Evolutionary conservation across 1,140 invertebrate genomes (phyloP).

Genomic region (Gonatopus flavifemur): DNA sequence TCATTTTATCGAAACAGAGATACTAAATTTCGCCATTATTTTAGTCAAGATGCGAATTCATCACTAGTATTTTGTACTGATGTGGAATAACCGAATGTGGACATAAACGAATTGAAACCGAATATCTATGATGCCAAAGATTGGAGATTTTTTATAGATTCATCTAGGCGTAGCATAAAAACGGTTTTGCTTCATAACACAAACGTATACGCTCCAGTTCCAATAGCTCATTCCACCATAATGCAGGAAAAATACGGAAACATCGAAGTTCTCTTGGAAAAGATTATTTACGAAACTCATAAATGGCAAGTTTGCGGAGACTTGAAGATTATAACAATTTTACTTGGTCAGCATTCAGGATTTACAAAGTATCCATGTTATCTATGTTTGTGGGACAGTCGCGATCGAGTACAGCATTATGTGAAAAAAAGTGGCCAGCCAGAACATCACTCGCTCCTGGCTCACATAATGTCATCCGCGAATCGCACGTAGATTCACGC

Average conservation of each 20-base stretch:
- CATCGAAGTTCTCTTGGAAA: no score
- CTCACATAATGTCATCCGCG: neutral
- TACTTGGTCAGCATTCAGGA: neutral
- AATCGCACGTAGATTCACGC: neutral
- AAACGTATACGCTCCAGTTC: neutral
- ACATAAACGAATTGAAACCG: constrained; percentile 24
- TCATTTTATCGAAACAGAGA: constrained; percentile 23
- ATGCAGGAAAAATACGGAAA: no score
- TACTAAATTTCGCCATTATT: constrained; percentile 16
- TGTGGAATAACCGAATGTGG: constrained; percentile 39
- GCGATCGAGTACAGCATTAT: neutral
- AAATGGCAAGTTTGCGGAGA: no score
- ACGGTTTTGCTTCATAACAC: neutral
- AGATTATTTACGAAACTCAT: neutral
- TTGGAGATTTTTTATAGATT: neutral
- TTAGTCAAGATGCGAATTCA: constrained; percentile 16
- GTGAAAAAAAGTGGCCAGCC: neutral
- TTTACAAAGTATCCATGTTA: neutral
- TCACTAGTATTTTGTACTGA: constrained; percentile 35
- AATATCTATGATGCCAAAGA: constrained; percentile 13
- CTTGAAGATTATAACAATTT: neutral
- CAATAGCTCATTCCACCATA: neutral
- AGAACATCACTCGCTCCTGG: neutral
- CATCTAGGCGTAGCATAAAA: neutral
- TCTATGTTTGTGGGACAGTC: neutral